phyloP scores from a whole-genome alignment of 2,113 vertebrate species.

The Alces alces region DNA sequence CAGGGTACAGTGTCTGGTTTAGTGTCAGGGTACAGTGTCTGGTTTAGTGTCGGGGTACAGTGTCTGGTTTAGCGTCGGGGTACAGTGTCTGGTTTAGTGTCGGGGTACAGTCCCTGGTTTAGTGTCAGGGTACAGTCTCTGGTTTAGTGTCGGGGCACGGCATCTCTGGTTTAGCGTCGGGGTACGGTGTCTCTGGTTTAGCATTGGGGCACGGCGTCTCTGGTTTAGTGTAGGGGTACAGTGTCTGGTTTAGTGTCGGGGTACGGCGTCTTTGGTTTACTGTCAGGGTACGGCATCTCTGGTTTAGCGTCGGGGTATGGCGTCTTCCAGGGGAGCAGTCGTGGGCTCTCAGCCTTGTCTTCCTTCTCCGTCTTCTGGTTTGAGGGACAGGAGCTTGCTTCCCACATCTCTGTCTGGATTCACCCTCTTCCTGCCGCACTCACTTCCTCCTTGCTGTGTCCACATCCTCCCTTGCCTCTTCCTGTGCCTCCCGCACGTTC shows the following conservation, averaged over 20 bases:
- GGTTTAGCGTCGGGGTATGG: not conserved
- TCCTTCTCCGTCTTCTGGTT: not conserved
- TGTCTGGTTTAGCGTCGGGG: no score
- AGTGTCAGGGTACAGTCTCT: not conserved
- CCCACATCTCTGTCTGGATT: not conserved
- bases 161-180: fast-evolving
- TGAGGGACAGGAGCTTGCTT: not conserved
- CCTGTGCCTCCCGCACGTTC: not conserved
- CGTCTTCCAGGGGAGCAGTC: not conserved
- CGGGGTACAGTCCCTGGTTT: not conserved
- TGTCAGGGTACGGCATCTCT: fast-evolving
- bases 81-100: not conserved
- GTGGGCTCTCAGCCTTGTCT: not conserved
- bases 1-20: no score
- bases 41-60: no score
- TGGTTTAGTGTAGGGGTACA: not conserved
- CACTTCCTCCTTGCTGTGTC: not conserved
- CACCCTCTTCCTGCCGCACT: not conserved
- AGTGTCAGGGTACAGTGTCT: no score
- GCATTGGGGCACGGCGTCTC: fast-evolving
- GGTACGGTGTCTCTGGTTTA: no score
- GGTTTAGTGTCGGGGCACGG: no score
- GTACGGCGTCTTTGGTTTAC: not conserved
- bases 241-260: not conserved
- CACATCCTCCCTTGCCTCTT: not conserved